Base-by-base conservation (phyloP, 2,113 vertebrate species). In the Nannospalax galili region DNA sequence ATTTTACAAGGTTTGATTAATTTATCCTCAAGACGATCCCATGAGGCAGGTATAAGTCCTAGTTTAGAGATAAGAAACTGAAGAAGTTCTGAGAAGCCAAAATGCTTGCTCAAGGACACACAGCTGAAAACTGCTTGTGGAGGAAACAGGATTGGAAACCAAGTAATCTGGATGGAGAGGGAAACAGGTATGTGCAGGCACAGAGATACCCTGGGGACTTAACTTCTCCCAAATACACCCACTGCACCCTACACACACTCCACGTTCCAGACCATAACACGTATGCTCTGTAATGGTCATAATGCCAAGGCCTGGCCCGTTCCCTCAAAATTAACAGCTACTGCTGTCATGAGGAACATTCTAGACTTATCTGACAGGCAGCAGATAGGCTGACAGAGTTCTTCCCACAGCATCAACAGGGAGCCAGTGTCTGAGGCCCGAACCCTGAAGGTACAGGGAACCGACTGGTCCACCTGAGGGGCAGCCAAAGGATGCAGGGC, bases 1-100 rank as follows among this genome's bases (percentile, higher is more conserved):
- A 88, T 88, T 93, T 92, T 74, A 79, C 16, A 72, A 67, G 12
- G 32, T 78, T 89, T 93, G 28, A 52, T 78, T 94, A 87, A 28
- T 58, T 79, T 72, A 92, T 81, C 67, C n/a, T 42, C 89, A 91
- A 90, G 4, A 45, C 32, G 69, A 22, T 78, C 9, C 70, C 78
- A 14, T 26, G 40, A 86, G 74, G 37, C n/a, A 77, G 8, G 14
- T 32, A 37, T 6, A 1, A 77, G 67, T 28, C 32, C 40, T 28
- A 45, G 32, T 85, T 87, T 84, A 82, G 15, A 56, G 52, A 65
- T 74, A 19, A 90, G 40, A 87, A 95, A 90, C 58, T 45, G 64
- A 52, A 75, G 32, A 94, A 60, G 62, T 67, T 86, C 35, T 48
- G 62, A 69, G 16, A 45, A 4, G 19, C n/a, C 37, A 73, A 90